Evolutionary conservation across 2,888 invertebrate genomes (phyloP), one percentile per base, ranked within the genome.

Genomic region (Drosophila putrida): DNA sequence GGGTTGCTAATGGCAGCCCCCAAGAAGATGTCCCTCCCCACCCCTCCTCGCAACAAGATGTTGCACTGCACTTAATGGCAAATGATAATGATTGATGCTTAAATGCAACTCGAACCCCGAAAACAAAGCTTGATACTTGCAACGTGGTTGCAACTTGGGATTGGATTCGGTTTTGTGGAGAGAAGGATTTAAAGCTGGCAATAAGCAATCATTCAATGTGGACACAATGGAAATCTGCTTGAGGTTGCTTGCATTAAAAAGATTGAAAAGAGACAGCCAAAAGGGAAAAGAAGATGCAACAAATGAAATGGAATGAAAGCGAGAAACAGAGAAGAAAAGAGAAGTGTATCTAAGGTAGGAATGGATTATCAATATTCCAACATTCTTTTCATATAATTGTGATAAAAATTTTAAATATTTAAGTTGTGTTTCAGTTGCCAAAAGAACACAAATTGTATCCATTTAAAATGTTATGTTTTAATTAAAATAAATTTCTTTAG

Each of bases 41-140:
- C 31, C 38, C 58, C 35, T 27, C 75, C 13, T 27, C 38, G 43
- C 39, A 15, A 59, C 67, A 75, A 49, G 78, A 68, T 65, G 73
- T 47, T 66, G 67, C 28, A 38, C 58, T 84, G 84, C 84, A 81
- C 80, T 88, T 88, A 85, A 85, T 80, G 82, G 85, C 89, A 82
- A 86, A 86, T 89, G 85, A 86, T 86, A 82, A 82, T 84, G 82
- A 85, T 89, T 86, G 89, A 89, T 82, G 86, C 80, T 72, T 60
- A 70, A 75, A 68, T 75, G 86, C 82, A 83, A 61, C 36, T 51
- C 73, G 38, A 60, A 44, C 36, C 36, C 36, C 38, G n/a, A 49
- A 70, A 54, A 61, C 35, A 35, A 35, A 35, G 3, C 31, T 31
- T 6, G 31, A 2, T 6, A 6, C 31, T 20, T 20, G 9, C 8